Percentiles rank a stretch among this genome's conserved stretches.
phyloP scores from a whole-genome alignment of 2,113 vertebrate genomes.

The Platysteira castanea region DNA sequence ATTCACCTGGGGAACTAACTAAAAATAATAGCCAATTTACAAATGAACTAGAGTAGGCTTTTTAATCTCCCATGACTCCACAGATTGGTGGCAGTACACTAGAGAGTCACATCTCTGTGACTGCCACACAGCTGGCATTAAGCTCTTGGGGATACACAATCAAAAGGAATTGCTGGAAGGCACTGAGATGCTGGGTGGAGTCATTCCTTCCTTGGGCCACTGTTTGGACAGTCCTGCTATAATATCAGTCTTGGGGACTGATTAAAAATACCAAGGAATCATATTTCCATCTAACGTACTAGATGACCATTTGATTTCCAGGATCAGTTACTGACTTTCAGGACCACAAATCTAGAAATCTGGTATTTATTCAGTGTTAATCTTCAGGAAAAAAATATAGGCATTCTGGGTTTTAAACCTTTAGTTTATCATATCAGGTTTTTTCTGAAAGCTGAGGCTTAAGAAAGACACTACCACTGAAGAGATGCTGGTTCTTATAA shows the following conservation, averaged over 20 bases:
- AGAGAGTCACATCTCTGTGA: background rate
- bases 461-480: background rate
- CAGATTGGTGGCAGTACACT: background rate
- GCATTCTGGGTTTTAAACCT: background rate
- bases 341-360: background rate
- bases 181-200: background rate
- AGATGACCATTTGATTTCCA: background rate
- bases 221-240: background rate
- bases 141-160: background rate
- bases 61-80: background rate
- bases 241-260: background rate
- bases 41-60: background rate
- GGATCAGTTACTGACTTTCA: background rate
- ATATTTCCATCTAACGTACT: background rate
- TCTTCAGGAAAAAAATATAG: background rate
- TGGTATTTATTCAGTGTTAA: background rate
- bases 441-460: background rate
- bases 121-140: background rate
- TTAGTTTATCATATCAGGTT: background rate
- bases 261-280: background rate
- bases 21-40: conserved; percentile 46
- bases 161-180: background rate
- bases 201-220: background rate
- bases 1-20: background rate
- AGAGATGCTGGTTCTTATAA: background rate